Percentiles rank a stretch among this genome's conserved stretches.
These are phyloP conservation scores for Hystrix brachyura DNA, from an alignment of 2,113 vertebrate genomes.

Conservation along the genomic window DNA sequence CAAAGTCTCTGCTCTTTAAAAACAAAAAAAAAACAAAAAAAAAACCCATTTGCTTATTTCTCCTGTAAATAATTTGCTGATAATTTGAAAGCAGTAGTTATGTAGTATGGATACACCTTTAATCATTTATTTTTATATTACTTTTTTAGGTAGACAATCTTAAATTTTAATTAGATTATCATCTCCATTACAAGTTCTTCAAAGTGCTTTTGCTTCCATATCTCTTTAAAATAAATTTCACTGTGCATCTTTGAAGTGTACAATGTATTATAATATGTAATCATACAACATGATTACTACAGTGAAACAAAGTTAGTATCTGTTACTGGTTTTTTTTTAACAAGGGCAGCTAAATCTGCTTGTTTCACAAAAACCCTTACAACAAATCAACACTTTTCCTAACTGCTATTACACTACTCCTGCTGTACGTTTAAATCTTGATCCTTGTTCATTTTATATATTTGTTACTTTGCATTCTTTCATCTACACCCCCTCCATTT, in stretches of 20 bases:
- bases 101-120: background rate
- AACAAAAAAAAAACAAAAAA: background rate
- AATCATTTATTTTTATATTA: background rate
- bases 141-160: background rate
- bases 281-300: background rate
- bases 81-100: background rate
- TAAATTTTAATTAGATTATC: background rate
- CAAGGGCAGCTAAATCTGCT: background rate
- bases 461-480: background rate
- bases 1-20: background rate
- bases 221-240: background rate
- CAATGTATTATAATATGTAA: background rate
- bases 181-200: background rate
- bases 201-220: background rate
- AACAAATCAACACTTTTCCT: background rate
- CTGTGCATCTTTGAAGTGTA: background rate
- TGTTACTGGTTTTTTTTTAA: background rate
- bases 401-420: background rate
- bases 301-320: background rate
- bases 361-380: background rate
- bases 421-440: background rate
- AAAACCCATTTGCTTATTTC: background rate
- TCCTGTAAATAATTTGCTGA: background rate
- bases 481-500: background rate
- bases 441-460: background rate